Conservation (phyloP, 2,113 vertebrate species). For the Psophia crepitans region DNA sequence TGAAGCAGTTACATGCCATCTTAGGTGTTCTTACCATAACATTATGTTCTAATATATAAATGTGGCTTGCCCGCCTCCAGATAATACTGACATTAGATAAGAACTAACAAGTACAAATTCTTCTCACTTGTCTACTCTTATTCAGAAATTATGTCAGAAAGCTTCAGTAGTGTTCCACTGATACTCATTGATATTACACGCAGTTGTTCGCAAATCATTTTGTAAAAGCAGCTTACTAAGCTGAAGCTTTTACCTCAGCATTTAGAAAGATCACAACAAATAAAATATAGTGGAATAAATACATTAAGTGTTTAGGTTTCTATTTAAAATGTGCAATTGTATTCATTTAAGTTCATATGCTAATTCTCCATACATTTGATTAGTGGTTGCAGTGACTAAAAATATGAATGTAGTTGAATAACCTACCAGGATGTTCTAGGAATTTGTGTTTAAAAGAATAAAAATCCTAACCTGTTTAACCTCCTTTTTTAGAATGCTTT, state of each 20-base stretch:
- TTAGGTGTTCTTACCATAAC: neutral
- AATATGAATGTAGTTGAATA: neutral
- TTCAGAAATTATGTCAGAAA: conserved; percentile 3
- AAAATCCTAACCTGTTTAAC: neutral
- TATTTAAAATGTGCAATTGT: neutral
- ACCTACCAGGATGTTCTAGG: neutral
- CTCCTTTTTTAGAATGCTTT: neutral
- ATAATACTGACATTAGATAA: neutral
- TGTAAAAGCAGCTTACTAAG: conserved; percentile 29
- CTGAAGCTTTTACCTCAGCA: conserved; percentile 3
- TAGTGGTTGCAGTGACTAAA: neutral
- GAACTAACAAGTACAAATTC: neutral
- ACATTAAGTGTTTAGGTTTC: conserved; percentile 8
- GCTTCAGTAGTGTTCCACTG: conserved; percentile 7
- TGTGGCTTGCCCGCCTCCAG: neutral
- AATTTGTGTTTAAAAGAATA: neutral
- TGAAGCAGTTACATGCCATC: neutral
- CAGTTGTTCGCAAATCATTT: neutral
- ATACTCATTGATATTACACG: neutral
- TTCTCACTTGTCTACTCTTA: neutral
- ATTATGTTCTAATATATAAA: neutral
- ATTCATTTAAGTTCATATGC: conserved; percentile 1
- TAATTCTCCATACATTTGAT: conserved; percentile 5
- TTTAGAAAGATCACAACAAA: conserved; percentile 30
- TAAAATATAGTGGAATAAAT: conserved; percentile 31